Percentiles rank a stretch among this genome's conserved stretches.
phyloP scores from a whole-genome alignment of 2,888 invertebrate species.

The Caenorhabditis sp. region DNA sequence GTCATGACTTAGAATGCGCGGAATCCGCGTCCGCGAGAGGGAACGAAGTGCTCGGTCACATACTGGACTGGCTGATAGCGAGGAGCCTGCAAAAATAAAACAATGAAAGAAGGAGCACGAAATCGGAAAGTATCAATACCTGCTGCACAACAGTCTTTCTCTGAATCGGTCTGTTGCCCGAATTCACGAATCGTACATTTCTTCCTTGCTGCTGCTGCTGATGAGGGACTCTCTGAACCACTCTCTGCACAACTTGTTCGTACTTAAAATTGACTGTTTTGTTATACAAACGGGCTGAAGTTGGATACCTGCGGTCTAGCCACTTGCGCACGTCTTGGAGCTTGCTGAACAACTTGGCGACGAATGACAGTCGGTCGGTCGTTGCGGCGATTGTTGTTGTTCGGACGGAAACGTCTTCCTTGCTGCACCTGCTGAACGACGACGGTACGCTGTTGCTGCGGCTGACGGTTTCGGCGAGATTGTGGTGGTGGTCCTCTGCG shows the following conservation, averaged over 20 bases:
- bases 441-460: slow-evolving; percentile 31
- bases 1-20: slow-evolving; percentile 17
- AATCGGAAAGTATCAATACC: slow-evolving; percentile 2
- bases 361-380: slow-evolving; percentile 26
- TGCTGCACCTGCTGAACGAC: slow-evolving; percentile 33
- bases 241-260: slow-evolving; percentile 45
- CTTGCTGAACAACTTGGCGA: slow-evolving; percentile 40
- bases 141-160: slow-evolving; percentile 26
- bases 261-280: slow-evolving; percentile 21
- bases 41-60: slow-evolving; percentile 44
- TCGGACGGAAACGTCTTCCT: slow-evolving; percentile 30
- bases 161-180: slow-evolving; percentile 8
- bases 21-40: slow-evolving; percentile 52
- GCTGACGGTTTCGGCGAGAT: slow-evolving; percentile 16
- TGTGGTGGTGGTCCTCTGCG: slow-evolving; percentile 31
- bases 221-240: slow-evolving; percentile 6
- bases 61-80: slow-evolving; percentile 50
- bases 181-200: slow-evolving; percentile 36
- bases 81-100: slow-evolving; percentile 18
- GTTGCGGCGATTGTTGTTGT: slow-evolving; percentile 9
- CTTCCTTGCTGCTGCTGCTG: slow-evolving; percentile 8
- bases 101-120: background rate
- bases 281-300: too few species aligned
- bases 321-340: slow-evolving; percentile 13
- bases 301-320: slow-evolving; percentile 21